A percentile compares a stretch with the other conserved stretches of the same genome.
Evolutionary conservation across 2,888 invertebrate genomes (phyloP).

Genomic region (Acleris laterana): DNA sequence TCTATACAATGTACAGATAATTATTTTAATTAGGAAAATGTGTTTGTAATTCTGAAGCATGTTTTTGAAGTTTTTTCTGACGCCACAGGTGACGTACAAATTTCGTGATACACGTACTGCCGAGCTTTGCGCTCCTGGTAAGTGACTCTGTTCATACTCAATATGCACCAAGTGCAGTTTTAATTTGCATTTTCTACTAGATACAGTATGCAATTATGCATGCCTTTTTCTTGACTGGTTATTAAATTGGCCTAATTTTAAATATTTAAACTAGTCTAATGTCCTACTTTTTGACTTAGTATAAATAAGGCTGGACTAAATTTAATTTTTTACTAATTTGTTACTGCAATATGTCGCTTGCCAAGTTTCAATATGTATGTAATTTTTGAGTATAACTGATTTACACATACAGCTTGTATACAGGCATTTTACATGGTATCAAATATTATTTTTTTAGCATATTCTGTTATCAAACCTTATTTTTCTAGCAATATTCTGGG

Average conservation of each 20-base stretch:
- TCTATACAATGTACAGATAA: slow-evolving; percentile 58
- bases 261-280: no score
- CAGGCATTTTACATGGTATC: neutral
- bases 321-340: no score
- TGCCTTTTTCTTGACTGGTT: no score
- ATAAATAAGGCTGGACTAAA: no score
- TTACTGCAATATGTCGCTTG: no score
- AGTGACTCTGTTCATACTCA: neutral
- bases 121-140: neutral
- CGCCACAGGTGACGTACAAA: neutral
- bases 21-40: slow-evolving; percentile 44
- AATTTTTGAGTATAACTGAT: no score
- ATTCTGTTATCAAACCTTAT: slow-evolving; percentile 16
- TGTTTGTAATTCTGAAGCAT: slow-evolving; percentile 3
- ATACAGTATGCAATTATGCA: no score
- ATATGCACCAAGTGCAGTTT: neutral
- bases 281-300: no score
- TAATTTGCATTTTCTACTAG: no score
- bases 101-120: neutral
- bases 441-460: slow-evolving; percentile 31
- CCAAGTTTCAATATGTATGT: no score
- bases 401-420: slow-evolving; percentile 1
- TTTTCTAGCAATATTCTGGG: slow-evolving; percentile 34
- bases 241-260: no score
- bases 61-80: slow-evolving; percentile 5